phyloP scores from a whole-genome alignment of 2,797 vertebrate species.

The Peromyscus melanophrys region DNA sequence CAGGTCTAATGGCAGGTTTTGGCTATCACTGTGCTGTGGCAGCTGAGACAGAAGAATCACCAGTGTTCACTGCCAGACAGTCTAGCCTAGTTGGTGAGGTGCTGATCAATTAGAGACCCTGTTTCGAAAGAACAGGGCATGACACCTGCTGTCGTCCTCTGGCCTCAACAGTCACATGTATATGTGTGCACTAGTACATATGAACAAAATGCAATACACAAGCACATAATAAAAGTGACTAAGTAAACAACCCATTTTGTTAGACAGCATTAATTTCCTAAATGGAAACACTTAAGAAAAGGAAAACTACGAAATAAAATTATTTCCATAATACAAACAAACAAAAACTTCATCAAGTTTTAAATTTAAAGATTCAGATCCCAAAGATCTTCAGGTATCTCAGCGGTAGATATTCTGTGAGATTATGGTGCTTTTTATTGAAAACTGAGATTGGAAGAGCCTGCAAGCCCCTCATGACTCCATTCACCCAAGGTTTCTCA shows the following conservation, averaged over 20 bases:
- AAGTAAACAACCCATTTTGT: not conserved
- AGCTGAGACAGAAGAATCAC: not conserved
- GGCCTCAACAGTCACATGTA: not conserved
- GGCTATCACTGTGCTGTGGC: not conserved
- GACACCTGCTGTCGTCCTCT: no score
- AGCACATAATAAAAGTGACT: not conserved
- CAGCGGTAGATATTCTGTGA: not conserved
- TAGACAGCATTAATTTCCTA: not conserved
- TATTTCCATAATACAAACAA: not conserved
- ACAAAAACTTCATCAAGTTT: not conserved
- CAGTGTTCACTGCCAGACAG: no score
- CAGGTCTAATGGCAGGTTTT: not conserved
- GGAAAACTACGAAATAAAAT: not conserved
- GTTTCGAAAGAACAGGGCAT: not conserved
- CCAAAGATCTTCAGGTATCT: not conserved
- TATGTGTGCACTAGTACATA: not conserved
- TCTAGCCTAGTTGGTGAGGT: not conserved
- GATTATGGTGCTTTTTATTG: not conserved
- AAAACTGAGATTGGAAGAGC: not conserved
- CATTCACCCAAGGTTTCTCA: not conserved
- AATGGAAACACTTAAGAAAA: not conserved
- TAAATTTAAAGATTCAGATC: conserved; percentile 35
- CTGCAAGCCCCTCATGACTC: not conserved
- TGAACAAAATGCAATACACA: not conserved
- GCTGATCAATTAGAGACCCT: not conserved